Conservation (phyloP, 2,797 vertebrate species). For the Notolabrus celidotus region DNA sequence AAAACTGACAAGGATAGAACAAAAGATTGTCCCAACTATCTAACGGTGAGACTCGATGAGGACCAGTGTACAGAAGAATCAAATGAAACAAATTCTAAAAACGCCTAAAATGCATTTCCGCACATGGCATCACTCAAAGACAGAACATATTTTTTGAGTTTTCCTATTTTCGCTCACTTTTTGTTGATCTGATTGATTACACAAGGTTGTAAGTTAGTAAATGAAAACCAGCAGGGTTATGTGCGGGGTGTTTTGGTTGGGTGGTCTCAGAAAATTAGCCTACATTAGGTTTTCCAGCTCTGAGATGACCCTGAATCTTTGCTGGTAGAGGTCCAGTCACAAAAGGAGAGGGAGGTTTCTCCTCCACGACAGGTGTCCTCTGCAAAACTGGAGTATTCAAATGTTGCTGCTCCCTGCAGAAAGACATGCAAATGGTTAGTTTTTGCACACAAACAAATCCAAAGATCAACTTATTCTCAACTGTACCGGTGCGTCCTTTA, state of each 20-base stretch:
- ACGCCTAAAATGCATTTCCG: conserved; percentile 85
- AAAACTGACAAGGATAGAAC: conserved; percentile 76
- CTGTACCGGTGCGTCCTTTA: neutral
- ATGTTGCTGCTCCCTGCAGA: conserved; percentile 95
- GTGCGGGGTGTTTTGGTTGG: conserved; percentile 61
- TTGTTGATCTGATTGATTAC: conserved; percentile 85
- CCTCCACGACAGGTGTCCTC: conserved; percentile 81
- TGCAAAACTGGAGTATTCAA: conserved; percentile 89
- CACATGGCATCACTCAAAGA: conserved; percentile 88
- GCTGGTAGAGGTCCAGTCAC: conserved; percentile 88
- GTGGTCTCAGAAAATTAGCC: conserved; percentile 73
- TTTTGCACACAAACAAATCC: neutral
- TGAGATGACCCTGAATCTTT: conserved; percentile 83
- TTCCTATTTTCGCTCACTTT: conserved; percentile 83
- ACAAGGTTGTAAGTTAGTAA: conserved; percentile 81
- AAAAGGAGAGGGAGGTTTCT: conserved; percentile 84
- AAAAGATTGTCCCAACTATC: conserved; percentile 82
- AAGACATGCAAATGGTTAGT: conserved; percentile 12
- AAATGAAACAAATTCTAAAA: conserved; percentile 90
- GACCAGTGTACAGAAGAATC: conserved; percentile 90
- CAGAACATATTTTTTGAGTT: conserved; percentile 75
- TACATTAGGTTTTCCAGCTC: conserved; percentile 71
- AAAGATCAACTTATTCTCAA: too few species aligned
- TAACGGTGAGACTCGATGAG: conserved; percentile 89
- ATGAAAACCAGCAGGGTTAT: conserved; percentile 85